A percentile compares a stretch with the other conserved stretches of the same genome.
Evolutionary conservation across 2,888 invertebrate species (phyloP).

Genomic region (Stomorhina lunata): DNA sequence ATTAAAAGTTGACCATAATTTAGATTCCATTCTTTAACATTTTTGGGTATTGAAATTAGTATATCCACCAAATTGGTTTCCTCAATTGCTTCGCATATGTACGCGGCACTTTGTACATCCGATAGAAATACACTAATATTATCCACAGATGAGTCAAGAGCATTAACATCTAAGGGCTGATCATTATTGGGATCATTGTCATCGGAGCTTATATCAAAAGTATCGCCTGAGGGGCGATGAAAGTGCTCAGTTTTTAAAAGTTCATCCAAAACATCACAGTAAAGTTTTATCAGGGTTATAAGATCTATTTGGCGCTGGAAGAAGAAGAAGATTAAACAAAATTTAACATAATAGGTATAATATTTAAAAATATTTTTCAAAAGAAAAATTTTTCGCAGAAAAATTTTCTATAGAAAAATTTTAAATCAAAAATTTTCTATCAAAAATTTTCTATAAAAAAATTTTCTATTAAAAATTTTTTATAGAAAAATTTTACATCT

Average conservation of each 20-base stretch:
- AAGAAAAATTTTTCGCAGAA: no score
- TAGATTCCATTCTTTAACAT: conserved; percentile 76
- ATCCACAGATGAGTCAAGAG: conserved; percentile 76
- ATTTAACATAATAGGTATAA: background rate
- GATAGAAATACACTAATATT: conserved; percentile 77
- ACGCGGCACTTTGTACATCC: conserved; percentile 68
- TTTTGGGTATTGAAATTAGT: conserved; percentile 77
- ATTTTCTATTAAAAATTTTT: no score
- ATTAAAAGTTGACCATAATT: conserved; percentile 73
- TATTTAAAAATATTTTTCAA: conserved; percentile 4
- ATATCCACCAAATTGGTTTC: conserved; percentile 79
- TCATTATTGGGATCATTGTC: conserved; percentile 71
- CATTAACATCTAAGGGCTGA: conserved; percentile 75
- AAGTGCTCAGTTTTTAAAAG: conserved; percentile 77
- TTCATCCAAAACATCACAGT: conserved; percentile 78
- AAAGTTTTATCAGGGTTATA: conserved; percentile 78
- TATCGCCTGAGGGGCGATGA: conserved; percentile 69
- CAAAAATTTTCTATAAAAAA: no score
- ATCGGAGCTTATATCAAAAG: conserved; percentile 75
- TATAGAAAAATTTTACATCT: no score
- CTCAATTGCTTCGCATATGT: conserved; percentile 77
- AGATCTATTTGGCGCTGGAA: conserved; percentile 83
- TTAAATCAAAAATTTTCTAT: no score
- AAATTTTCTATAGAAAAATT: no score
- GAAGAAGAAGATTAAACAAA: background rate